phyloP scores from a whole-genome alignment of 1,140 invertebrate genomes.

The Rhopalosiphum maidis region DNA sequence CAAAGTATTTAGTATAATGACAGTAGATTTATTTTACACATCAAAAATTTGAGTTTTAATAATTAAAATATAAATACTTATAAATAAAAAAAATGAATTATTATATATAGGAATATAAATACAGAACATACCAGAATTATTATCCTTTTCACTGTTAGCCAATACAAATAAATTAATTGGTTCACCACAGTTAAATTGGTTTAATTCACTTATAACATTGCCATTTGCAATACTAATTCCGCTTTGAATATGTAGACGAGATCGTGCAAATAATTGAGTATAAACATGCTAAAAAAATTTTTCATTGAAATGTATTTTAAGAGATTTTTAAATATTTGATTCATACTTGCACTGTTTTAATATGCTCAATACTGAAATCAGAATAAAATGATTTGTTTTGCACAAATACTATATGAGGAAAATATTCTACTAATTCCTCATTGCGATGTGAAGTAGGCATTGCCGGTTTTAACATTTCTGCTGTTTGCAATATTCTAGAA shows the following conservation, averaged over 20 bases:
- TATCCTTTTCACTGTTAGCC: constrained; percentile 69
- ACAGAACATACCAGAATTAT: constrained; percentile 64
- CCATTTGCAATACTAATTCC: constrained; percentile 72
- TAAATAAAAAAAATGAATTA: not conserved
- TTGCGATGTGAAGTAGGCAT: constrained; percentile 72
- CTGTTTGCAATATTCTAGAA: constrained; percentile 78
- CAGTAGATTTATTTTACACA: not conserved
- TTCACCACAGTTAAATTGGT: constrained; percentile 66
- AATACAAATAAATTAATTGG: constrained; percentile 77
- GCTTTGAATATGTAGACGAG: constrained; percentile 74
- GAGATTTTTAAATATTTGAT: not conserved
- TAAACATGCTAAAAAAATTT: constrained; percentile 67
- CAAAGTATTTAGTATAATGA: not conserved
- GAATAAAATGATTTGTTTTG: constrained; percentile 77
- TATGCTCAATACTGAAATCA: constrained; percentile 72
- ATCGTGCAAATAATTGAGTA: constrained; percentile 72
- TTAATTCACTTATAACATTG: constrained; percentile 67
- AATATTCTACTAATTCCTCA: constrained; percentile 73
- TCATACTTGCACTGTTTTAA: constrained; percentile 72
- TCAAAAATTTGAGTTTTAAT: not conserved
- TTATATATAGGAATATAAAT: constrained; percentile 45
- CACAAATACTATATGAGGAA: constrained; percentile 78
- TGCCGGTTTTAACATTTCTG: constrained; percentile 84
- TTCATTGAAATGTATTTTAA: not conserved
- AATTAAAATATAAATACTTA: not conserved